Percentiles rank a stretch among this genome's conserved stretches.
Conservation (phyloP, 1,140 invertebrate genomes). For the Scylla paramamosain region DNA sequence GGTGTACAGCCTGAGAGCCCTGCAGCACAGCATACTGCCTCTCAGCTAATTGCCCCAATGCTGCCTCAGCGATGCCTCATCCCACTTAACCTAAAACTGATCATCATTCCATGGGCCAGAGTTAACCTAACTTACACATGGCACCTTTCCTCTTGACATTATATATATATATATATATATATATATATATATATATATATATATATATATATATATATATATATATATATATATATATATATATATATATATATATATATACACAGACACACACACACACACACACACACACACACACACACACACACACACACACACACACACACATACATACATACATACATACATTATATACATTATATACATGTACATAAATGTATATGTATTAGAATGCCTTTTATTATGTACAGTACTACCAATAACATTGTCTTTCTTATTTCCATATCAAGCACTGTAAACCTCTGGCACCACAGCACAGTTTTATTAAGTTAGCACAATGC, state of each 20-base stretch:
- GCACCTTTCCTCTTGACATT: neutral
- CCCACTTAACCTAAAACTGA: constrained; percentile 23
- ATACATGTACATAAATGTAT: neutral
- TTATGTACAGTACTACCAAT: neutral
- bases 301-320: constrained; percentile 48
- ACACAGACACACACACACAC: neutral
- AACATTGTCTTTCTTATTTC: constrained; percentile 22
- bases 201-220: neutral
- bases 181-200: neutral
- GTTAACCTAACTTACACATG: neutral
- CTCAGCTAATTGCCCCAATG: neutral
- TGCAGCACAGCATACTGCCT: neutral
- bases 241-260: neutral
- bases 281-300: neutral
- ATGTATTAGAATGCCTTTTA: neutral
- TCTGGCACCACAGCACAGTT: constrained; percentile 8
- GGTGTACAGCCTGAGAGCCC: neutral
- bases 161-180: constrained; percentile 27
- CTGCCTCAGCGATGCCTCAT: neutral
- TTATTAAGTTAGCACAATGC: constrained; percentile 1
- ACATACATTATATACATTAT: neutral
- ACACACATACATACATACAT: neutral
- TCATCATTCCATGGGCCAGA: constrained; percentile 51
- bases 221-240: neutral
- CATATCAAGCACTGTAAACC: constrained; percentile 13